phyloP scores from a whole-genome alignment of 2,888 invertebrate genomes.

The Drosophila eohydei region DNA sequence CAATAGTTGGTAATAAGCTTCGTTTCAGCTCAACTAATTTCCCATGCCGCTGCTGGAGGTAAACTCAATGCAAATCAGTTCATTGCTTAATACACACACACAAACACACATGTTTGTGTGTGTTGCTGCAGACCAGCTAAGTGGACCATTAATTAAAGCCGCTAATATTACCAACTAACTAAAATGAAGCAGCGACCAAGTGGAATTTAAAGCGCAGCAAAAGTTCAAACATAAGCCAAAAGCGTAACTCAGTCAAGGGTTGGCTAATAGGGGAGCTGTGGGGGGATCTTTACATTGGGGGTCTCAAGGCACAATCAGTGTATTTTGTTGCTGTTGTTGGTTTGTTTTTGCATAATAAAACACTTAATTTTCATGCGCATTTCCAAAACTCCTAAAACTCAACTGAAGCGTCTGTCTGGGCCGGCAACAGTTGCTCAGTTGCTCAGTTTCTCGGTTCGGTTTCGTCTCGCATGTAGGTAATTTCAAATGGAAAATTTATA shows the following conservation, averaged over 20 bases:
- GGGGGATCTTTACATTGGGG: slow-evolving; percentile 32
- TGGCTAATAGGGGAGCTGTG: not conserved
- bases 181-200: slow-evolving; percentile 40
- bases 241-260: slow-evolving; percentile 50
- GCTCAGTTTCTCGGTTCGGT: slow-evolving; percentile 35
- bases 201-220: slow-evolving; percentile 55
- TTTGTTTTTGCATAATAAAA: slow-evolving; percentile 83
- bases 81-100: slow-evolving; percentile 50
- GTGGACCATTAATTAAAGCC: slow-evolving; percentile 70
- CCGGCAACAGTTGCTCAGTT: slow-evolving; percentile 20
- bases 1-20: slow-evolving; percentile 35
- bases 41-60: slow-evolving; percentile 50
- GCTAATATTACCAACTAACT: slow-evolving; percentile 68
- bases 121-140: slow-evolving; percentile 20
- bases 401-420: slow-evolving; percentile 54
- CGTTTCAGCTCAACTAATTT: slow-evolving; percentile 43
- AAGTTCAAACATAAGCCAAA: slow-evolving; percentile 71
- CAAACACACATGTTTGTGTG: not conserved
- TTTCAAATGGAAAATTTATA: slow-evolving; percentile 81
- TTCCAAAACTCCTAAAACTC: slow-evolving; percentile 67
- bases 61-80: slow-evolving; percentile 60
- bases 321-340: slow-evolving; percentile 41
- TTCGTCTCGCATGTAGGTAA: slow-evolving; percentile 70
- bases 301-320: slow-evolving; percentile 54
- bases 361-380: slow-evolving; percentile 82